Evolutionary conservation across 2,113 vertebrate species (phyloP).

Genomic region (Onychostoma macrolepis): DNA sequence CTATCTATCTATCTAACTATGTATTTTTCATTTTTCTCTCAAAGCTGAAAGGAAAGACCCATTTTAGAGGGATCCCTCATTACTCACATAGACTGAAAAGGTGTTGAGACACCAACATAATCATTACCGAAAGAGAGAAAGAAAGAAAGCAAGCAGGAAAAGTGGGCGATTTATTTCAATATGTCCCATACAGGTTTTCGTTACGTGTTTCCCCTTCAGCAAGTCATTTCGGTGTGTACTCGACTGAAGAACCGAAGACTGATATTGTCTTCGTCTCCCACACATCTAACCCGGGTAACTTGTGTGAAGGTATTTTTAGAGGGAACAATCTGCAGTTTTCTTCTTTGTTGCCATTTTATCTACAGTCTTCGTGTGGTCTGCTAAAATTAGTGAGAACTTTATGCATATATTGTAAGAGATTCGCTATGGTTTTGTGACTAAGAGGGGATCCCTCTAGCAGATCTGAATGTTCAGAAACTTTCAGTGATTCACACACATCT

Average conservation of each 20-base stretch:
- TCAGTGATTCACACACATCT: constrained; percentile 43
- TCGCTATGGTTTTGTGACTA: neutral
- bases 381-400: neutral
- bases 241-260: neutral
- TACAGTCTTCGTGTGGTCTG: neutral
- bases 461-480: constrained; percentile 33
- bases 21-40: neutral
- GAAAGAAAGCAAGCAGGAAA: constrained; percentile 32
- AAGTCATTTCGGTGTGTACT: constrained; percentile 36
- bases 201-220: constrained; percentile 38
- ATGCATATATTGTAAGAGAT: neutral
- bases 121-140: constrained; percentile 51
- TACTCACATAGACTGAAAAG: constrained; percentile 46
- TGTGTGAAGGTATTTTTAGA: neutral
- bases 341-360: constrained; percentile 2
- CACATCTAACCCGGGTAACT: neutral
- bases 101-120: constrained; percentile 35
- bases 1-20: neutral
- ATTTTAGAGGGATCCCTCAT: constrained; percentile 56
- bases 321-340: neutral
- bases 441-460: constrained; percentile 48
- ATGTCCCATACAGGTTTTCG: constrained; percentile 16
- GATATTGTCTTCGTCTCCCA: constrained; percentile 4
- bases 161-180: constrained; percentile 45
- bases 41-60: constrained; percentile 48